phyloP scores from a whole-genome alignment of 2,113 vertebrate genomes.

The Chamaetylas fuelleborni region DNA sequence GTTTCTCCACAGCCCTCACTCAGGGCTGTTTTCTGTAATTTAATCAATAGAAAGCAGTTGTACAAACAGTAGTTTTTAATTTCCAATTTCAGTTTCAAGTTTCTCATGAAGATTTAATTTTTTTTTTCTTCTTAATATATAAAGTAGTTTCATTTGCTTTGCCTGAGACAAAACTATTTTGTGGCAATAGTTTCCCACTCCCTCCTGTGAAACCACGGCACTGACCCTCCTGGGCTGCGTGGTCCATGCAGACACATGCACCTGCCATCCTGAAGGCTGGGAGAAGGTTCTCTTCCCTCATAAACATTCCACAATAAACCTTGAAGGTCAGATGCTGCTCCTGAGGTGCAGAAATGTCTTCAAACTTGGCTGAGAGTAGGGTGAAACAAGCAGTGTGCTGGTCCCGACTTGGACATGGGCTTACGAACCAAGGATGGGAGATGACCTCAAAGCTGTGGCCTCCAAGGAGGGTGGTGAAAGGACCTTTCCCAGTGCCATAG shows the following conservation, averaged over 20 bases:
- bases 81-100: conserved; percentile 4
- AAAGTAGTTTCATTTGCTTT: not conserved
- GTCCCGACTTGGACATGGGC: not conserved
- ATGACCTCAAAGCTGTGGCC: not conserved
- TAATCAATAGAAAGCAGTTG: not conserved
- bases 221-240: not conserved
- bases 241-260: accelerated
- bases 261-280: accelerated
- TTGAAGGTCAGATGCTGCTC: not conserved
- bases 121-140: not conserved
- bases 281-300: not conserved
- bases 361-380: not conserved
- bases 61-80: conserved; percentile 16
- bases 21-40: not conserved
- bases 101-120: not conserved
- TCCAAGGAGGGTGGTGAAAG: not conserved
- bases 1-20: not conserved
- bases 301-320: not conserved
- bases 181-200: not conserved
- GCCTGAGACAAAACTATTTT: not conserved
- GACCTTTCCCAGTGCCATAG: not conserved
- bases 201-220: accelerated
- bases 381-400: not conserved
- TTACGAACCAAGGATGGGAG: not conserved
- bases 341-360: not conserved